phyloP scores from a whole-genome alignment of 2,113 vertebrate species.

The Sinocyclocheilus grahami region DNA sequence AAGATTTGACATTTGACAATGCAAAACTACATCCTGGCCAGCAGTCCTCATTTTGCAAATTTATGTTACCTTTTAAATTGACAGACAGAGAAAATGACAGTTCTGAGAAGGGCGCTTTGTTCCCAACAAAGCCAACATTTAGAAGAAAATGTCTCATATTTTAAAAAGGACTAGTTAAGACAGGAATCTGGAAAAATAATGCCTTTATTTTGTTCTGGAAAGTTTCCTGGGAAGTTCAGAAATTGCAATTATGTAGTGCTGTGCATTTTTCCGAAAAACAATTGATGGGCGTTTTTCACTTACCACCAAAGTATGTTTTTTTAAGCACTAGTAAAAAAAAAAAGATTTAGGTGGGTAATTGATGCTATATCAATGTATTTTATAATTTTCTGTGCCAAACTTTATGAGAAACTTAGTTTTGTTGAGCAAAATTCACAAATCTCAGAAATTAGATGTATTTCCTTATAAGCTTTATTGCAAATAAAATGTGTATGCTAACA shows the following conservation, averaged over 20 bases:
- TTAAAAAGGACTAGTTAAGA: not conserved
- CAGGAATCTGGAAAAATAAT: not conserved
- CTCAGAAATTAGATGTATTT: not conserved
- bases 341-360: not conserved
- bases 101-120: conserved; percentile 22
- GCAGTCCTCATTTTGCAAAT: conserved; percentile 4
- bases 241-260: not conserved
- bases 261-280: not conserved
- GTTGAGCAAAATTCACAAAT: not conserved
- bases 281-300: not conserved
- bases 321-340: not conserved
- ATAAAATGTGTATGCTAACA: not conserved
- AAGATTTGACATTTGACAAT: conserved; percentile 40
- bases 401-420: not conserved
- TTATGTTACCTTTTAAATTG: conserved; percentile 30
- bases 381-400: not conserved
- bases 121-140: conserved; percentile 39
- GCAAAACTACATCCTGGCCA: conserved; percentile 12
- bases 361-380: not conserved
- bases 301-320: not conserved
- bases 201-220: not conserved
- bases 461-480: not conserved
- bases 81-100: not conserved
- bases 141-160: conserved; percentile 15
- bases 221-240: not conserved